Evolutionary conservation across 2,797 vertebrate genomes (phyloP).

Genomic region (Peromyscus melanophrys): DNA sequence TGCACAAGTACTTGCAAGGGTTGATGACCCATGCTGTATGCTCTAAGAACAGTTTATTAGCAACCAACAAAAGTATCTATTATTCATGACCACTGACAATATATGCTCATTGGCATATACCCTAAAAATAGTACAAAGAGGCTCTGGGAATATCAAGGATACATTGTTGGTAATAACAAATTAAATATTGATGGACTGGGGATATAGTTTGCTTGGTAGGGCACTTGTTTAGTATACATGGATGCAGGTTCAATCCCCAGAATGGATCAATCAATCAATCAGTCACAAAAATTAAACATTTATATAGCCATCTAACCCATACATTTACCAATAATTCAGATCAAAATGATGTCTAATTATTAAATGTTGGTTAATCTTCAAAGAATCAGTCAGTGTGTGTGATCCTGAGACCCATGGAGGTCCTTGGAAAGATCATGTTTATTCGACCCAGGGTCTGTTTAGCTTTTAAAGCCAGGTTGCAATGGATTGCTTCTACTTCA

Average conservation of each 20-base stretch:
- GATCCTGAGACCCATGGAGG: not conserved
- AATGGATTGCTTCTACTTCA: not conserved
- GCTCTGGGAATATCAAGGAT: not conserved
- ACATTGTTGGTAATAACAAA: slow-evolving; percentile 19
- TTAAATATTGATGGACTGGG: not conserved
- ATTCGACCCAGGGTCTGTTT: not conserved
- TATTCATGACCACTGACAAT: slow-evolving; percentile 9
- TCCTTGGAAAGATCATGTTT: not conserved
- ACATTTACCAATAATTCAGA: slow-evolving; percentile 20
- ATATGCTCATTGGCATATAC: not conserved
- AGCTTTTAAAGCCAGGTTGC: not conserved
- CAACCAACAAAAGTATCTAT: not conserved
- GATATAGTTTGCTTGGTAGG: not conserved
- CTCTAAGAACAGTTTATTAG: slow-evolving; percentile 44
- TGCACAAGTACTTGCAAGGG: not conserved
- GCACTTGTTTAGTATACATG: not conserved
- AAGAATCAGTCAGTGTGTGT: not conserved
- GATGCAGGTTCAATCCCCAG: not conserved
- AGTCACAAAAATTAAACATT: not conserved
- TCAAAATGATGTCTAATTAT: slow-evolving; percentile 38
- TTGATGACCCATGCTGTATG: not conserved
- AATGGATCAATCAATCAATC: not conserved
- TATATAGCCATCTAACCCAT: not conserved
- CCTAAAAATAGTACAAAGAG: not conserved
- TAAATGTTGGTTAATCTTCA: not conserved